A percentile compares a stretch with the other conserved stretches of the same genome.
Evolutionary conservation across 2,888 invertebrate genomes (phyloP).

Genomic region (Diloba caeruleocephala): DNA sequence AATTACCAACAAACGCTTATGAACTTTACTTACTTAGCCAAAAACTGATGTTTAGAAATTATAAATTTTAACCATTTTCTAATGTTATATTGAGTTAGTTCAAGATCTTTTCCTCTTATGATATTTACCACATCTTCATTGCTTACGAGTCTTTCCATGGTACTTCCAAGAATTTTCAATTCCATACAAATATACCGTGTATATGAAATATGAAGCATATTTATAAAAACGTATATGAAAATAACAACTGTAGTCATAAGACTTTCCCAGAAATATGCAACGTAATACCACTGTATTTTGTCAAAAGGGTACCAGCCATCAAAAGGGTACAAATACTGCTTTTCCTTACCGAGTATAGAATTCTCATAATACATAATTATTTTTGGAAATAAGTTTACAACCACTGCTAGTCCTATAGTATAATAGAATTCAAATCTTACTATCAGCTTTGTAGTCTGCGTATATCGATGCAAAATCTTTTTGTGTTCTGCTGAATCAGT

Average conservation of each 20-base stretch:
- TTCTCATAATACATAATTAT: constrained; percentile 73
- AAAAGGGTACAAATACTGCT: constrained; percentile 71
- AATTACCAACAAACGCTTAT: not conserved
- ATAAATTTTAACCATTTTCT: constrained; percentile 67
- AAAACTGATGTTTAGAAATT: constrained; percentile 67
- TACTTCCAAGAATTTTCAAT: constrained; percentile 69
- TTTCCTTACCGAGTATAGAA: constrained; percentile 60
- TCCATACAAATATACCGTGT: constrained; percentile 78
- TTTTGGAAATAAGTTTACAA: constrained; percentile 73
- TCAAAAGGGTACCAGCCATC: constrained; percentile 84
- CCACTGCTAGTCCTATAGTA: constrained; percentile 59
- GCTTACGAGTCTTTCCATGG: constrained; percentile 65
- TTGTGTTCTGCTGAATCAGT: constrained; percentile 59
- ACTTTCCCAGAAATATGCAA: constrained; percentile 77
- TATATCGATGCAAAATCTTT: constrained; percentile 64
- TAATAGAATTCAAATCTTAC: constrained; percentile 70
- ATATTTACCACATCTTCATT: constrained; percentile 62
- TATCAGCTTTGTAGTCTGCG: constrained; percentile 56
- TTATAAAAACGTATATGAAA: constrained; percentile 65
- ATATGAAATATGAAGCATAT: constrained; percentile 70
- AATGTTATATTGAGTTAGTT: constrained; percentile 57
- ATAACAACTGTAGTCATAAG: constrained; percentile 75
- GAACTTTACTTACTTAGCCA: constrained; percentile 65
- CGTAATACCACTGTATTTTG: constrained; percentile 74
- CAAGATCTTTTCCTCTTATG: constrained; percentile 31